Evolutionary conservation across 37 sponge, comb jelly and placozoan genomes (phyloP), one percentile per base, ranked within the genome.

Genomic region (Dysidea cf. avara): DNA sequence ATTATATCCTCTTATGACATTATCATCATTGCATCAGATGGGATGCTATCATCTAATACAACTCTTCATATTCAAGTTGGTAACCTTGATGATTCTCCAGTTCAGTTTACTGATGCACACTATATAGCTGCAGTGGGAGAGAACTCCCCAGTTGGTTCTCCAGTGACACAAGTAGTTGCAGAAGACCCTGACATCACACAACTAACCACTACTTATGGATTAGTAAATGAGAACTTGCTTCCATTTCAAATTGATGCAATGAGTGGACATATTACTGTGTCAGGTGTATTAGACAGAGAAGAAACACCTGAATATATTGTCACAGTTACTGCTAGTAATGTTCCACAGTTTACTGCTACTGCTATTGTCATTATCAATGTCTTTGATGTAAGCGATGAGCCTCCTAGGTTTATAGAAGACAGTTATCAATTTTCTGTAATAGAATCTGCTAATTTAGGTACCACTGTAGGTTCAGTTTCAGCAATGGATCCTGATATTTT

Each of bases 401-500:
- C 77, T 25, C 87, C 87, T 0, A 26, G 13, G 20, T 81, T 38
- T 4, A 39, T 87, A 3, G 21, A 9, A 0, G 34, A 55, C 21
- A 52, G 58, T 40, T 36, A 37, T 33, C 54, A 36, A 31, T 16
- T 77, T 2, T 33, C 52, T 18, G 36, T 90, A 0, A 53, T 74
- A 11, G 86, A 83, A 22, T 68, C 46, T 21, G 54, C 64, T 16
- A 26, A 33, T 13, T 26, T 28, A n/a, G 72, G 77, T 1, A 74
- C 57, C 1, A 43, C 32, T 1, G 53, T 87, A 31, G 11, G 49
- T 37, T 40, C 34, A 30, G 72, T 76, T 0, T 56, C 33, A 49
- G 82, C 77, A n/a, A 64, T 16, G 7, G 87, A 87, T 51, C 77
- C 82, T 20, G 87, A 87, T 69, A n/a, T 35, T 26, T 38, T 76